phyloP scores from a whole-genome alignment of 2,113 vertebrate species.

The Pica pica region DNA sequence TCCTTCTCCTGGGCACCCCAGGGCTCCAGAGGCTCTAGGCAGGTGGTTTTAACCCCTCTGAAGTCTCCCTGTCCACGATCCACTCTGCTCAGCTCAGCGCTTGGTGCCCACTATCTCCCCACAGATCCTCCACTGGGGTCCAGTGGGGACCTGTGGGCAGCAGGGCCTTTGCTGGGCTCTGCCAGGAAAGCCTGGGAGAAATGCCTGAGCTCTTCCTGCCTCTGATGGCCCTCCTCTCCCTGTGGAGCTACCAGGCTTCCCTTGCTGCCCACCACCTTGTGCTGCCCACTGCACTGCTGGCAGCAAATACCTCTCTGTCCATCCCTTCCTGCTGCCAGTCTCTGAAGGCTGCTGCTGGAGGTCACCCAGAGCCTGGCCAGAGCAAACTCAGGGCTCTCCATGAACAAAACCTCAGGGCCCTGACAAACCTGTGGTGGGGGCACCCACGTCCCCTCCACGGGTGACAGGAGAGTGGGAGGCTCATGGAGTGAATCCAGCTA shows the following conservation, averaged over 20 bases:
- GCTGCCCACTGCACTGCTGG: not conserved
- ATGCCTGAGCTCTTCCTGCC: not conserved
- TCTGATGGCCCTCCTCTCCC: not conserved
- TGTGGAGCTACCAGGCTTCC: not conserved
- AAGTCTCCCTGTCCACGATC: not conserved
- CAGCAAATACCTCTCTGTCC: not conserved
- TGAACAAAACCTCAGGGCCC: not conserved
- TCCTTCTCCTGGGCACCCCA: not conserved
- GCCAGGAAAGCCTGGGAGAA: not conserved
- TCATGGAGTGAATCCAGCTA: not conserved
- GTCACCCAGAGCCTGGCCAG: not conserved
- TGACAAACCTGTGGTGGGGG: not conserved
- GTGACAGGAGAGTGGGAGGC: not conserved
- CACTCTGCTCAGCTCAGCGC: not conserved
- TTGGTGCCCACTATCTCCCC: not conserved
- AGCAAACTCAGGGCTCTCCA: not conserved
- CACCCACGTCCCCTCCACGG: accelerated
- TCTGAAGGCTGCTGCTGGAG: not conserved
- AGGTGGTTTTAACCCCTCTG: not conserved
- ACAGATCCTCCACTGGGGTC: not conserved
- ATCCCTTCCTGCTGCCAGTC: not conserved
- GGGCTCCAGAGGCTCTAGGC: not conserved
- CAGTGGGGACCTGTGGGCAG: accelerated
- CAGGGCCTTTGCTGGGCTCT: accelerated
- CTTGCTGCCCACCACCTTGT: not conserved